These are phyloP conservation scores for Furcifer pardalis DNA, from an alignment of 2,797 vertebrate genomes.

Conservation along the genomic window DNA sequence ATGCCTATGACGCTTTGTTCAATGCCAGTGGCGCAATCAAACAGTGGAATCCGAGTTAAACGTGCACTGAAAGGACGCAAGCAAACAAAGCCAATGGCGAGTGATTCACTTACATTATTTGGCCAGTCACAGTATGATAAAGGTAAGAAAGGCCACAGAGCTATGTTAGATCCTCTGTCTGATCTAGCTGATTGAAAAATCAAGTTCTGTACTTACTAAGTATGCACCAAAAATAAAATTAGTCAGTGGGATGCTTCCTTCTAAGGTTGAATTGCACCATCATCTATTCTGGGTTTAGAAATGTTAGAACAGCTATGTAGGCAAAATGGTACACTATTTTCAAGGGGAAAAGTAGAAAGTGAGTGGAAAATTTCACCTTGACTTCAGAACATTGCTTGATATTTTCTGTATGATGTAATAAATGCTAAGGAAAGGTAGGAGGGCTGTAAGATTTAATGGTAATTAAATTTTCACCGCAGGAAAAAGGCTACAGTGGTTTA, in stretches of 20 bases:
- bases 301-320: neutral
- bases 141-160: neutral
- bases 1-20: rapidly evolving
- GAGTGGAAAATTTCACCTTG: no score
- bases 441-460: no score
- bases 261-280: neutral
- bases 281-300: neutral
- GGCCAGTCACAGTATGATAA: neutral
- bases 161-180: no score
- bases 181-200: neutral
- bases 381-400: no score
- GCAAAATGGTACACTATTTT: neutral
- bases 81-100: no score
- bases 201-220: neutral
- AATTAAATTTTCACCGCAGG: no score
- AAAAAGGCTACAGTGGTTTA: no score
- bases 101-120: no score
- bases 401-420: no score
- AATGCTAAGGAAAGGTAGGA: no score
- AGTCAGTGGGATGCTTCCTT: neutral
- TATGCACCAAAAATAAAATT: neutral
- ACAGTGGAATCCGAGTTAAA: no score
- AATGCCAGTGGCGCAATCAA: neutral
- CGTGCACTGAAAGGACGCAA: no score
- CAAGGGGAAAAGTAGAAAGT: neutral